A percentile compares a stretch with the other conserved stretches of the same genome.
Conservation (phyloP, 1,140 invertebrate genomes). For the Euwallacea similis region DNA sequence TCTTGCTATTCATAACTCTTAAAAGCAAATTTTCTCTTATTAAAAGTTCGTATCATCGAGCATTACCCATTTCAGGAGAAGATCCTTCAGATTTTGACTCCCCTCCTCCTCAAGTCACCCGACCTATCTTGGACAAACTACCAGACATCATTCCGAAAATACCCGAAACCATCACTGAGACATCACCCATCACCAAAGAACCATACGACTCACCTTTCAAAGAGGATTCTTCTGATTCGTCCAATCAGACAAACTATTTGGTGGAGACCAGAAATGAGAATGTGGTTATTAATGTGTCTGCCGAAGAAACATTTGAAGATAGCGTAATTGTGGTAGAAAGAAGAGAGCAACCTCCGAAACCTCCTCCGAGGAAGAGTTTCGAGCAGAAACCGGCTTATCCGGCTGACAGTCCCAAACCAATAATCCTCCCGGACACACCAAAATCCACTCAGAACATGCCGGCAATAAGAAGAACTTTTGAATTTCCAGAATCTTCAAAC, state of each 20-base stretch:
- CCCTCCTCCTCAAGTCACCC: background rate
- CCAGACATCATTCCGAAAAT: constrained; percentile 38
- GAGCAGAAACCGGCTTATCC: constrained; percentile 48
- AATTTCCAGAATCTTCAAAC: constrained; percentile 40
- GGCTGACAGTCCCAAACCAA: constrained; percentile 45
- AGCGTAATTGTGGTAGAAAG: constrained; percentile 11
- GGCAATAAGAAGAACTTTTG: constrained; percentile 36
- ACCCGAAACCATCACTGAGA: constrained; percentile 32
- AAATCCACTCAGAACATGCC: constrained; percentile 13
- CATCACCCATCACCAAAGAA: constrained; percentile 17
- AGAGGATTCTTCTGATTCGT: background rate
- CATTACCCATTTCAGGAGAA: too few species aligned
- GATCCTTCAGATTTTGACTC: background rate
- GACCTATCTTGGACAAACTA: constrained; percentile 13
- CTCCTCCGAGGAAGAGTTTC: constrained; percentile 51
- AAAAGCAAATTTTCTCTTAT: too few species aligned
- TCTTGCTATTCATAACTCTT: too few species aligned
- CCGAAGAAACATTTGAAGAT: constrained; percentile 31
- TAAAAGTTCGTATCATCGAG: too few species aligned
- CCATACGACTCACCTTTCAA: constrained; percentile 10
- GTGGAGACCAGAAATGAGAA: background rate
- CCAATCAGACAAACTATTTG: background rate
- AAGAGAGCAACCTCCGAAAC: constrained; percentile 53
- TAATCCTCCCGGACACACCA: constrained; percentile 14
- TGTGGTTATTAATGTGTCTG: background rate